Base-by-base conservation (phyloP, 2,888 invertebrate species). In the Falcaria lacertinaria region DNA sequence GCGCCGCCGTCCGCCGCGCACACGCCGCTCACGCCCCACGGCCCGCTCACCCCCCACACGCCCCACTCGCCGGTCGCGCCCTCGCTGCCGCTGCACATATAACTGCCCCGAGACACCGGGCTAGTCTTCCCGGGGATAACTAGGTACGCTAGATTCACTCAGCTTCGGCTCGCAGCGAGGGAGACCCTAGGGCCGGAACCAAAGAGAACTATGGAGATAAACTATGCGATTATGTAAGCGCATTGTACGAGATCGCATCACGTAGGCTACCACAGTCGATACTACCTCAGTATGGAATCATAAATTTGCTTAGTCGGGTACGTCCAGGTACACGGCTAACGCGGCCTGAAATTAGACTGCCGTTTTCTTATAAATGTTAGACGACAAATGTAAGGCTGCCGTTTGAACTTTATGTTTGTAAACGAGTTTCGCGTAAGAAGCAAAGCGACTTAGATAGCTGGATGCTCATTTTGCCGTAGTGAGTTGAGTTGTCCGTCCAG, bases 401-500 rank as follows among this genome's bases (percentile, higher is more conserved):
- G 74, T 65, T 72, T 68, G 62, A 58, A 56, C 48, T 69, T 74
- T 78, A 69, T 54, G 64, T 76, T 69, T 62, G 51, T 54, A 57
- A 64, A 66, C 61, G 64, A 55, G 54, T 51, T 56, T 56, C 50
- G 60, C 60, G 49, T 50, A 60, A 60, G 47, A 64, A 57, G 59
- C 48, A 45, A 57, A 56, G 67, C 57, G 61, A 61, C 59, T 64
- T 60, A 56, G 53, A 74, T 76, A 68, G 71, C 75, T 83, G 88
- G 87, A 88, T 88, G 82, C 86, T 88, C 88, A 87, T 85, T 60
- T 82, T 84, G 79, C 87, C 63, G 74, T 77, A 84, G 83, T 84
- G 85, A 86, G 87, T 87, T 88, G 88, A 88, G 88, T 86, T 85
- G 73, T 86, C 88, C 88, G 88, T 89, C 88, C 88, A 89, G 74